Evolutionary conservation across 2,888 invertebrate genomes (phyloP).

Genomic region (Anthrax anthrax): DNA sequence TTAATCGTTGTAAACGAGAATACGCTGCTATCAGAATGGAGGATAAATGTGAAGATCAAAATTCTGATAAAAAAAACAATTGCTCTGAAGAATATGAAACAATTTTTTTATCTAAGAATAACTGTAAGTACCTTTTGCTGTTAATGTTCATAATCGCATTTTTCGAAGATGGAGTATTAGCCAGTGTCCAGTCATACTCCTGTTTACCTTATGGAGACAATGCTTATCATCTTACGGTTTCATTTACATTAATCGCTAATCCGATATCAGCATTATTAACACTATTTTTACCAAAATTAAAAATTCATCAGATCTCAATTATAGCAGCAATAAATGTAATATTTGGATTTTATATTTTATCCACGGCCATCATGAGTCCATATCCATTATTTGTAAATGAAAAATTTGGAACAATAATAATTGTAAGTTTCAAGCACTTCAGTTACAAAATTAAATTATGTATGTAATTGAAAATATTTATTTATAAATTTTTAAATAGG

Average conservation of each 20-base stretch:
- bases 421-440: slow-evolving; percentile 45
- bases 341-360: slow-evolving; percentile 51
- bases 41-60: slow-evolving; percentile 19
- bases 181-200: slow-evolving; percentile 67
- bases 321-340: slow-evolving; percentile 37
- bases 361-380: slow-evolving; percentile 60
- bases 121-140: no score
- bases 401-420: slow-evolving; percentile 43
- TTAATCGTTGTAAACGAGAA: slow-evolving; percentile 24
- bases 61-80: slow-evolving; percentile 22
- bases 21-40: slow-evolving; percentile 27
- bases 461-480: neutral
- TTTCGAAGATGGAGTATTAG: slow-evolving; percentile 62
- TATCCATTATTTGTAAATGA: slow-evolving; percentile 48
- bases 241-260: slow-evolving; percentile 65
- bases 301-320: slow-evolving; percentile 36
- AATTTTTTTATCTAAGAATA: no score
- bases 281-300: slow-evolving; percentile 42
- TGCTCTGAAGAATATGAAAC: no score
- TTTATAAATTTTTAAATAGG: slow-evolving; percentile 34
- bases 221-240: slow-evolving; percentile 63
- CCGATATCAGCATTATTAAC: slow-evolving; percentile 58
- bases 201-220: slow-evolving; percentile 65
- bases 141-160: slow-evolving; percentile 44
- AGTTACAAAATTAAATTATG: no score